These are phyloP conservation scores for Thinocorus orbignyianus DNA, from an alignment of 2,113 vertebrate species.

Conservation along the genomic window DNA sequence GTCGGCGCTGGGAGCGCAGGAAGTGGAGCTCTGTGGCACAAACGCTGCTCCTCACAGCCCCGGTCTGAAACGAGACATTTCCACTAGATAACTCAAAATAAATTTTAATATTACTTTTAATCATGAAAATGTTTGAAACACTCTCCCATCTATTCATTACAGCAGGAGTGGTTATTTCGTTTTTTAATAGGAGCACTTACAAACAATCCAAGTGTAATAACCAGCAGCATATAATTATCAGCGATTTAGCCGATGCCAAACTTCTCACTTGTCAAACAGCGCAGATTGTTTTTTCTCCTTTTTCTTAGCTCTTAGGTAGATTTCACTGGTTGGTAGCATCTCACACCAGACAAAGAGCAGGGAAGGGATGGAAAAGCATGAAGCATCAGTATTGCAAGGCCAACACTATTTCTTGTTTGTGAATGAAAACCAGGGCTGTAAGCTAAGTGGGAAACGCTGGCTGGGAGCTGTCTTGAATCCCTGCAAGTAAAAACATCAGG, in stretches of 20 bases:
- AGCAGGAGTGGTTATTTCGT: conserved; percentile 68
- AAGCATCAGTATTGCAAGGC: conserved; percentile 64
- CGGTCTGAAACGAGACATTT: conserved; percentile 16
- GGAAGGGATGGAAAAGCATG: conserved; percentile 67
- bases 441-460: conserved; percentile 68
- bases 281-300: conserved; percentile 40
- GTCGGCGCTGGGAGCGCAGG: conserved; percentile 55
- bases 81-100: conserved; percentile 44
- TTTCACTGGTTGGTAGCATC: conserved; percentile 62
- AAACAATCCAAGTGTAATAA: conserved; percentile 76
- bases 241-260: conserved; percentile 67
- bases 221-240: conserved; percentile 72
- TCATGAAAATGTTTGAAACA: conserved; percentile 45
- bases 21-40: conserved; percentile 37
- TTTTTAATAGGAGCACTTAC: conserved; percentile 70
- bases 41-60: conserved; percentile 35
- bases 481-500: conserved; percentile 69
- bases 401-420: conserved; percentile 70
- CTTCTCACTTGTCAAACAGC: conserved; percentile 69
- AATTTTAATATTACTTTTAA: conserved; percentile 62
- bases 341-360: conserved; percentile 67
- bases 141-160: conserved; percentile 50
- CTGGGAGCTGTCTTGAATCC: conserved; percentile 65
- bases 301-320: conserved; percentile 72
- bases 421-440: conserved; percentile 68